Percentiles rank a stretch among this genome's conserved stretches.
Evolutionary conservation across 1,140 invertebrate species (phyloP).

Genomic region (Orchesella cincta): DNA sequence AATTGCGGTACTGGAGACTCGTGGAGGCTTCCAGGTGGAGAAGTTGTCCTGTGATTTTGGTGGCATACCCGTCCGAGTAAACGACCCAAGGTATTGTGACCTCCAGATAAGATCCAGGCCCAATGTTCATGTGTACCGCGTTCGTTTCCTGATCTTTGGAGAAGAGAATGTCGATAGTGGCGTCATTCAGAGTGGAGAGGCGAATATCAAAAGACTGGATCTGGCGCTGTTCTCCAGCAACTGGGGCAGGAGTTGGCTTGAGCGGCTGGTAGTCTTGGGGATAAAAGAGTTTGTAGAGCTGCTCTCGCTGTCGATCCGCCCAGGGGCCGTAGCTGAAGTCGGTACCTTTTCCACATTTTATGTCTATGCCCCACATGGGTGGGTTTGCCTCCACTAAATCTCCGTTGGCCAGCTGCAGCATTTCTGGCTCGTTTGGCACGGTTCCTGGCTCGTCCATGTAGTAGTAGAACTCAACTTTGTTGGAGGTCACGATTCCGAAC

Average conservation of each 20-base stretch:
- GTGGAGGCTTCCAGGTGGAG: conserved; percentile 92
- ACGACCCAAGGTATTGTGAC: conserved; percentile 93
- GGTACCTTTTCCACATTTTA: conserved; percentile 90
- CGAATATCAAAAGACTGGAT: conserved; percentile 91
- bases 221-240: conserved; percentile 81
- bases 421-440: conserved; percentile 84
- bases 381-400: conserved; percentile 88
- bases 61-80: conserved; percentile 78
- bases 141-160: conserved; percentile 96
- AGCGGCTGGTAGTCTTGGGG: conserved; percentile 79
- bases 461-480: conserved; percentile 90
- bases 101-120: conserved; percentile 90
- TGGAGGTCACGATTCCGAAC: conserved; percentile 94
- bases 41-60: conserved; percentile 87
- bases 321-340: conserved; percentile 98
- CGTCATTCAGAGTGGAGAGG: conserved; percentile 84
- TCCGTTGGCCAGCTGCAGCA: conserved; percentile 87
- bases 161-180: conserved; percentile 92
- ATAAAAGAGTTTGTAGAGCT: conserved; percentile 95
- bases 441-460: conserved; percentile 91
- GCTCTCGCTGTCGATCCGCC: conserved; percentile 94
- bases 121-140: conserved; percentile 90
- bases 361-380: conserved; percentile 91
- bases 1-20: conserved; percentile 81
- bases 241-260: conserved; percentile 67